Base-by-base conservation (phyloP, 2,888 invertebrate species). In the Rhingia campestris region DNA sequence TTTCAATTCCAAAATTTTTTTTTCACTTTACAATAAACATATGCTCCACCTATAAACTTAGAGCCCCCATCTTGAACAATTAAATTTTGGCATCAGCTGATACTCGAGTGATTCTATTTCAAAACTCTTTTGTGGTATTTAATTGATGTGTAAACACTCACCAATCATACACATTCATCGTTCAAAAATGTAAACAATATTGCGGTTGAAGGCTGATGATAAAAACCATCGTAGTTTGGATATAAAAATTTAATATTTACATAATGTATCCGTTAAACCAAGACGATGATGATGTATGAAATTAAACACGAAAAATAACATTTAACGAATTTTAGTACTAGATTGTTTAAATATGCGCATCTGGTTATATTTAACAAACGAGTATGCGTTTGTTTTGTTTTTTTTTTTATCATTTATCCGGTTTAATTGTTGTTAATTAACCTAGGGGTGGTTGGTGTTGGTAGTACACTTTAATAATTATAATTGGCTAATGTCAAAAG, bases 361-460 rank as follows among this genome's bases (percentile, higher is more conserved):
- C n/a, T n/a, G n/a, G n/a, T 41, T 32, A 9, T 58, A 39, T 58
- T 54, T 54, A 35, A 12, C 35, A 49, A 49, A 22, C 22, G 49
- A 49, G 22, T 49, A 30, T 9, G 9, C 4, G 30, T 30, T 4
- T 9, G 22, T 5, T 14, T n/a, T 6, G 12, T 10, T 45, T 45
- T 10, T 3, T 6, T 30, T 49, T 14, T 32, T 41, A 12, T 33
- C 14, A 14, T 45, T 14, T 43, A 39, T 6, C 14, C 69, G 35
- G 56, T n/a, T 69, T 69, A 47, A 69, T 69, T 69, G 69, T 37
- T 69, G 22, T 45, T 45, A 69, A 69, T 69, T 69, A 56, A 69
- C 56, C 69, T 35, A 45, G n/a, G n/a, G n/a, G n/a, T n/a, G n/a
- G n/a, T n/a, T n/a, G n/a, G n/a, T n/a, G n/a, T n/a, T 47, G 10